A percentile compares a stretch with the other conserved stretches of the same genome.
These are phyloP conservation scores for Lasioglossum morio DNA, from an alignment of 2,888 invertebrate genomes.

Conservation along the genomic window DNA sequence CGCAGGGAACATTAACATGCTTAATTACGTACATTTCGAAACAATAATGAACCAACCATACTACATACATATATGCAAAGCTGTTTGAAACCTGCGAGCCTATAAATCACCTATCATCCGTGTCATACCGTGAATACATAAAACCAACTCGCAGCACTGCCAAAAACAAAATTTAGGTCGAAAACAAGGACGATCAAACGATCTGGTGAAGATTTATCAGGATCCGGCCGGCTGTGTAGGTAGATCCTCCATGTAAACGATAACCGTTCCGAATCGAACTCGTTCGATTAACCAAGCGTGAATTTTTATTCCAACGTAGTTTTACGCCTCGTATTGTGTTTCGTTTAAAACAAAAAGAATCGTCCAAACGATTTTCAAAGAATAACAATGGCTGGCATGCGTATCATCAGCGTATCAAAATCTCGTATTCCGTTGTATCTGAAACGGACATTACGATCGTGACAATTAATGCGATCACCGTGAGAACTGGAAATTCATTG, in stretches of 20 bases:
- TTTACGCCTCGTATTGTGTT: conserved; percentile 25
- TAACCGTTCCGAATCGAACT: conserved; percentile 21
- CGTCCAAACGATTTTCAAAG: neutral
- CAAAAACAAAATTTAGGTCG: conserved; percentile 50
- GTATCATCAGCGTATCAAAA: neutral
- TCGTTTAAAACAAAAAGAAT: neutral
- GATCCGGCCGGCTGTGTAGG: conserved; percentile 35
- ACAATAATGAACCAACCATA: neutral
- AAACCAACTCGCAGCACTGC: conserved; percentile 38
- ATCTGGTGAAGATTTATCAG: conserved; percentile 52
- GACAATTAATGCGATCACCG: neutral
- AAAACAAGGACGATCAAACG: conserved; percentile 44
- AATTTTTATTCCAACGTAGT: conserved; percentile 41
- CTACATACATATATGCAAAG: neutral
- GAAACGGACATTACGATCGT: neutral
- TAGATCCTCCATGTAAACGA: conserved; percentile 36
- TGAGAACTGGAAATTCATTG: neutral
- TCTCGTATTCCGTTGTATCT: neutral
- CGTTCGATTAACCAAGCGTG: conserved; percentile 47
- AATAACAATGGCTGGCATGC: neutral
- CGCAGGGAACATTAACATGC: neutral
- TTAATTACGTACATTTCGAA: neutral
- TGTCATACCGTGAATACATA: conserved; percentile 34
- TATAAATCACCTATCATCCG: conserved; percentile 32
- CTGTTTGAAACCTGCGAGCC: conserved; percentile 17